These are phyloP conservation scores for Nothocercus nigrocapillus DNA, from an alignment of 2,113 vertebrate genomes.

Conservation along the genomic window DNA sequence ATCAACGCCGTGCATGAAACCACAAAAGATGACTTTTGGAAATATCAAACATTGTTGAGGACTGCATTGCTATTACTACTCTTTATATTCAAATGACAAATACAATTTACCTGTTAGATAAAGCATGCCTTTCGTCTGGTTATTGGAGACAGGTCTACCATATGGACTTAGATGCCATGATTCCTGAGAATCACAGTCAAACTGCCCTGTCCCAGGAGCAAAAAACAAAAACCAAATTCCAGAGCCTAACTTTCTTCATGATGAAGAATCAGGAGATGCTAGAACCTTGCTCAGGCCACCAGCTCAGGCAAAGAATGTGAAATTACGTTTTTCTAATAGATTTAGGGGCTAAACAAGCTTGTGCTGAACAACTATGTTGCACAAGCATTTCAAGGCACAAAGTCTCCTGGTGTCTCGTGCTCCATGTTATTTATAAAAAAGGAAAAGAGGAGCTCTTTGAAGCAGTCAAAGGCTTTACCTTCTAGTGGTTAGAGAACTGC, in stretches of 20 bases:
- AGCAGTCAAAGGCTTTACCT: accelerated
- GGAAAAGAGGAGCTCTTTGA: neutral
- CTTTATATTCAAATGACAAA: neutral
- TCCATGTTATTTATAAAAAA: neutral
- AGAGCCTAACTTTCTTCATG: neutral
- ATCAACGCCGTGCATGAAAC: neutral
- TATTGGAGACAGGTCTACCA: neutral
- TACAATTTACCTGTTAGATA: neutral
- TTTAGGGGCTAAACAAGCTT: neutral
- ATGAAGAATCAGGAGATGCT: neutral
- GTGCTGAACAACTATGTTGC: accelerated
- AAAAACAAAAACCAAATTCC: neutral
- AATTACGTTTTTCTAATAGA: neutral
- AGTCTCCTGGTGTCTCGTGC: neutral
- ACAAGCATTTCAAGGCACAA: neutral
- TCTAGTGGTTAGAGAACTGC: neutral
- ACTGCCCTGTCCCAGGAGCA: neutral
- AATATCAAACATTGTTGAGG: slow-evolving; percentile 27
- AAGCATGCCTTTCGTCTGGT: neutral
- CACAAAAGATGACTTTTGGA: slow-evolving; percentile 51
- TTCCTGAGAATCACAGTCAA: neutral
- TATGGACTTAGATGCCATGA: neutral
- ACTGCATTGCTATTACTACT: neutral
- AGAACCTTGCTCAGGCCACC: neutral
- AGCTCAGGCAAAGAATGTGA: neutral